Percentiles rank a stretch among this genome's conserved stretches.
Evolutionary conservation across 1,140 invertebrate species (phyloP).

Genomic region (Drosophila pruinosa): DNA sequence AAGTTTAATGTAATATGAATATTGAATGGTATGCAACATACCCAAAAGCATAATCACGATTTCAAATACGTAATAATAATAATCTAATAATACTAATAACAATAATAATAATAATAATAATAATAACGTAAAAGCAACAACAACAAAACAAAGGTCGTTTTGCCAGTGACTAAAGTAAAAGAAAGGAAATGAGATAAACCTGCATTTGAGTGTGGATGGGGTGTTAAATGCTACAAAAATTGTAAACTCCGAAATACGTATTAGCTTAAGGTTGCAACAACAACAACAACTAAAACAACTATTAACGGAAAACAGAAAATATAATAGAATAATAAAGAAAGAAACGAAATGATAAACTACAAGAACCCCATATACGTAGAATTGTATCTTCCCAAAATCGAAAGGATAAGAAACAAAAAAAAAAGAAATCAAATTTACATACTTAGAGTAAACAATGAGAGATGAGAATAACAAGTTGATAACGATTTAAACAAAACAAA

Average conservation of each 20-base stretch:
- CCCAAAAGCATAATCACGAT: constrained; percentile 80
- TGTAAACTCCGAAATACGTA: constrained; percentile 73
- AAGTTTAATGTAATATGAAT: constrained; percentile 45
- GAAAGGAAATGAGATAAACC: constrained; percentile 19
- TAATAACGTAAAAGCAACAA: constrained; percentile 9
- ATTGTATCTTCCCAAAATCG: constrained; percentile 71
- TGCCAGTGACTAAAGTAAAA: constrained; percentile 75
- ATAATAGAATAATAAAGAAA: constrained; percentile 1
- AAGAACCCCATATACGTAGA: constrained; percentile 74
- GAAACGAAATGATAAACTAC: background rate
- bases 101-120: constrained; percentile 28
- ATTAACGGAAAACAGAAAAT: background rate
- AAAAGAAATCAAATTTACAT: background rate
- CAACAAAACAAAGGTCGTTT: constrained; percentile 55
- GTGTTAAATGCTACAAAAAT: constrained; percentile 40
- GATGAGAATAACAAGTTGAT: constrained; percentile 47
- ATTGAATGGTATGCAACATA: constrained; percentile 75
- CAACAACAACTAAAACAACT: constrained; percentile 33
- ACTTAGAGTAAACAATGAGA: constrained; percentile 38
- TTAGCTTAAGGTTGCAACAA: constrained; percentile 77
- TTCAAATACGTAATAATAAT: constrained; percentile 79
- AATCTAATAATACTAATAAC: constrained; percentile 23
- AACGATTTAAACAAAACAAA: constrained; percentile 35
- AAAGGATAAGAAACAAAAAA: background rate
- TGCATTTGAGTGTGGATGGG: constrained; percentile 31